A percentile compares a stretch with the other conserved stretches of the same genome.
These are phyloP conservation scores for Protobothrops mucrosquamatus DNA, from an alignment of 2,113 vertebrate species.

Conservation along the genomic window DNA sequence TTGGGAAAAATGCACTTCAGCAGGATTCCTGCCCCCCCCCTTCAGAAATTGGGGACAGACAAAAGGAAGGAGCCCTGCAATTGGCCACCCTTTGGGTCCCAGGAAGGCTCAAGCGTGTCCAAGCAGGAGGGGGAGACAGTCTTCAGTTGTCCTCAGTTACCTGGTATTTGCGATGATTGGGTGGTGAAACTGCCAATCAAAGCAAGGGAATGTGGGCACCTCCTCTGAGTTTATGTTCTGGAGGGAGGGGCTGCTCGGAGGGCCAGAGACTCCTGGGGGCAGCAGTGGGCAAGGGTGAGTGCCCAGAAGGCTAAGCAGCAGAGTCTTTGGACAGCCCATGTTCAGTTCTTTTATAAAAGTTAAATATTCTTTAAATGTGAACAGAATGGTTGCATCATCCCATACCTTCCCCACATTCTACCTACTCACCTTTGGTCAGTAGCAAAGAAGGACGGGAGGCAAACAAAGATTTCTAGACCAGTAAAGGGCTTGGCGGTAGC, in stretches of 20 bases:
- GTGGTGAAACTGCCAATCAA: neutral
- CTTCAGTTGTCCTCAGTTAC: neutral
- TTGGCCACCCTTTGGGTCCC: neutral
- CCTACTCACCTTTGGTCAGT: no score
- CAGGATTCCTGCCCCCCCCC: neutral
- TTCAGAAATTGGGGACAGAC: neutral
- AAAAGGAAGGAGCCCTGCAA: neutral
- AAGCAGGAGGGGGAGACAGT: neutral
- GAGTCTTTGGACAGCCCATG: neutral
- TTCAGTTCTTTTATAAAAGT: no score
- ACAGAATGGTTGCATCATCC: no score
- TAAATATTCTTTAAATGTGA: no score
- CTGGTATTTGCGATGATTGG: neutral
- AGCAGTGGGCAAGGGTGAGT: neutral
- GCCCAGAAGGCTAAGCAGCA: neutral
- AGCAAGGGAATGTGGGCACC: neutral
- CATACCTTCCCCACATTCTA: no score
- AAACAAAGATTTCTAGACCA: neutral
- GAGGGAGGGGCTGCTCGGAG: neutral
- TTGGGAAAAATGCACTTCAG: neutral
- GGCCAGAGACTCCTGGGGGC: neutral
- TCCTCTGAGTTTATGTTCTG: neutral
- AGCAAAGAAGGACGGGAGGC: no score
- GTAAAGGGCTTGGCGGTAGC: neutral
- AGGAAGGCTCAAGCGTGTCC: neutral